Evolutionary conservation across 2,113 vertebrate species (phyloP).

Genomic region (Ictalurus furcatus): DNA sequence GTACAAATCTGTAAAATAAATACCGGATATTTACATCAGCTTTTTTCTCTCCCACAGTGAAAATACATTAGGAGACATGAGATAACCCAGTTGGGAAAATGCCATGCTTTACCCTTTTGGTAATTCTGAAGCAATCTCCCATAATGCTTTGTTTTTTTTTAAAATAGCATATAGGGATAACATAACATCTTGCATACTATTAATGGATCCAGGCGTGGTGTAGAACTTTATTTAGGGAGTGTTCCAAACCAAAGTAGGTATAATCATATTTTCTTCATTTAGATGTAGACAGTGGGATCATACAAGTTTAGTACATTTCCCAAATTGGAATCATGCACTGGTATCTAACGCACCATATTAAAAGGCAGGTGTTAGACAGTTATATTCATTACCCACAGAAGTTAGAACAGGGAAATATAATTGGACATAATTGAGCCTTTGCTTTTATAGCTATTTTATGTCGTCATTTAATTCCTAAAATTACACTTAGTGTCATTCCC

Average conservation of each 20-base stretch:
- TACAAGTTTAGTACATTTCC: slow-evolving; percentile 49
- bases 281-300: slow-evolving; percentile 41
- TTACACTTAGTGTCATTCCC: slow-evolving; percentile 41
- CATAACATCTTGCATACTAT: neutral
- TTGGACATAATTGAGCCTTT: slow-evolving; percentile 60
- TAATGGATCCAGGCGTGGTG: neutral
- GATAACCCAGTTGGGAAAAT: neutral
- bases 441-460: slow-evolving; percentile 58
- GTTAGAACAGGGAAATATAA: slow-evolving; percentile 57
- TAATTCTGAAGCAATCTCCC: neutral
- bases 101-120: neutral
- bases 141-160: neutral
- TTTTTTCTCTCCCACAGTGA: no score
- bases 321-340: slow-evolving; percentile 34
- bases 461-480: slow-evolving; percentile 42
- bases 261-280: slow-evolving; percentile 26
- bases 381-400: slow-evolving; percentile 45
- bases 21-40: no score
- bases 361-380: slow-evolving; percentile 14
- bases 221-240: neutral
- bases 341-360: slow-evolving; percentile 44
- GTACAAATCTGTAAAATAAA: no score
- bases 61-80: no score
- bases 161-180: neutral
- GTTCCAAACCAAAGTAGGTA: neutral